Conservation (phyloP, 2,113 vertebrate genomes). For the Perccottus glenii region DNA sequence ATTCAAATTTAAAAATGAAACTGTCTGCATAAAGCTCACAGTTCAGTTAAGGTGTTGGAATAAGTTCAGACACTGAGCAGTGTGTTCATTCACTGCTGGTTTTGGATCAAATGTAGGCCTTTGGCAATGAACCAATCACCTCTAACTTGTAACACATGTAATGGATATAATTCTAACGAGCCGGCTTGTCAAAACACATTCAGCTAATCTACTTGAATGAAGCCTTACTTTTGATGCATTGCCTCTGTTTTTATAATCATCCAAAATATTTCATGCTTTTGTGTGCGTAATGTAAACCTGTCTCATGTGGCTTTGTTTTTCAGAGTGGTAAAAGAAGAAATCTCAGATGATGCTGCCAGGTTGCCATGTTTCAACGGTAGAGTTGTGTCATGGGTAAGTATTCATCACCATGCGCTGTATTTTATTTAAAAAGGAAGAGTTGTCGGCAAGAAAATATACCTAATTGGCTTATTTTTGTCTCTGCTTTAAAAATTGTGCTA, state of each 20-base stretch:
- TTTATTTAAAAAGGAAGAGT: background rate
- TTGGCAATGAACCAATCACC: background rate
- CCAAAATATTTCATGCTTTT: conserved; percentile 6
- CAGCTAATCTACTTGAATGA: background rate
- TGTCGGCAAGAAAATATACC: background rate
- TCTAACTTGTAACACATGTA: conserved; percentile 1
- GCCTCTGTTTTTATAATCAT: background rate
- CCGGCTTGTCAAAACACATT: conserved; percentile 3
- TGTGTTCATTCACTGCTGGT: background rate
- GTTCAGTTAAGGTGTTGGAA: background rate
- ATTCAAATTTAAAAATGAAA: background rate
- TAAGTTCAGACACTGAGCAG: background rate
- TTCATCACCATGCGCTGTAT: conserved; percentile 13
- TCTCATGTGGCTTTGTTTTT: conserved; percentile 24
- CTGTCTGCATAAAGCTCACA: no score
- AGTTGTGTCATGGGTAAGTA: conserved; percentile 91
- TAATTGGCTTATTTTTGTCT: no score
- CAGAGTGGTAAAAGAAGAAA: conserved; percentile 94
- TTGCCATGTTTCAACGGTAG: conserved; percentile 91
- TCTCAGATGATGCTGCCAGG: conserved; percentile 88
- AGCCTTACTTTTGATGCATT: conserved; percentile 12
- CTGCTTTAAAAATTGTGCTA: no score
- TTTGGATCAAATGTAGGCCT: background rate
- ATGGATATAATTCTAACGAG: background rate
- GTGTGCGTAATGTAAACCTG: conserved; percentile 40